Conservation (phyloP, 2,888 invertebrate species). For the Synergus itoensis region DNA sequence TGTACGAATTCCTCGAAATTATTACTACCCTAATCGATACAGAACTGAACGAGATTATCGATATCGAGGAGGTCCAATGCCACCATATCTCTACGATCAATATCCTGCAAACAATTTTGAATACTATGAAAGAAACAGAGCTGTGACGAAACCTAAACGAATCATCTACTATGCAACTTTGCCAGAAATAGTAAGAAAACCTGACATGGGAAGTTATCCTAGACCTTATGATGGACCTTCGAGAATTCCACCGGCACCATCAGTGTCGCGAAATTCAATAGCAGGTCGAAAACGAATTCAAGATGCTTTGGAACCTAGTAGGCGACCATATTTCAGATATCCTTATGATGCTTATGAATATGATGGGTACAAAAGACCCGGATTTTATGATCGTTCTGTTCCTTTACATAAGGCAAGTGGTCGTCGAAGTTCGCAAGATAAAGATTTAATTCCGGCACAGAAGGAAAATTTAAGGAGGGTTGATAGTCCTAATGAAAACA, state of each 20-base stretch:
- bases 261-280: constrained; percentile 52
- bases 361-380: constrained; percentile 69
- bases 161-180: constrained; percentile 77
- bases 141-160: constrained; percentile 69
- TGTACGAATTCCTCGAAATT: constrained; percentile 59
- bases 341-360: constrained; percentile 61
- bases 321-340: constrained; percentile 66
- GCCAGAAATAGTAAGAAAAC: constrained; percentile 76
- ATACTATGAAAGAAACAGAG: constrained; percentile 66
- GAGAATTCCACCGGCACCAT: constrained; percentile 42
- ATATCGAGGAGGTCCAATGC: constrained; percentile 52
- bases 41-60: constrained; percentile 71
- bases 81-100: constrained; percentile 65
- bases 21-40: constrained; percentile 69
- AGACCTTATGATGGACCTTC: constrained; percentile 64
- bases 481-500: constrained; percentile 44
- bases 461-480: constrained; percentile 55
- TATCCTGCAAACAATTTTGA: constrained; percentile 70
- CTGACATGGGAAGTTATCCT: constrained; percentile 70
- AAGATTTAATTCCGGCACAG: constrained; percentile 59
- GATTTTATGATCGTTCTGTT: constrained; percentile 60
- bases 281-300: constrained; percentile 49
- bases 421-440: constrained; percentile 54
- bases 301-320: constrained; percentile 56
- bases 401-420: constrained; percentile 58